Conservation (phyloP, 2,888 invertebrate species). For the Scotopteryx bipunctaria region DNA sequence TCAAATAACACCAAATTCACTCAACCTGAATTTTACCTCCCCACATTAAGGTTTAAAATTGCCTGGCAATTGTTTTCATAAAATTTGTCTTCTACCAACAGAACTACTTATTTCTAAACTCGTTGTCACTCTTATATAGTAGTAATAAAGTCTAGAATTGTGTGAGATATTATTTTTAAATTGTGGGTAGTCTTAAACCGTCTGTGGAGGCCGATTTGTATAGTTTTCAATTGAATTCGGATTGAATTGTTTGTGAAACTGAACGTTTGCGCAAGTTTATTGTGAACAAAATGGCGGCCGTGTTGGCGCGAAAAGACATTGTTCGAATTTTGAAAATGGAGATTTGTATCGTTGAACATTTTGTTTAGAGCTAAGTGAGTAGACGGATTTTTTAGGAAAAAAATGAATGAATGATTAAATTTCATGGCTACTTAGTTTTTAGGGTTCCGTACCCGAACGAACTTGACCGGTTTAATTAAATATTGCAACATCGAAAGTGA, state of each 20-base stretch:
- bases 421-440: not conserved
- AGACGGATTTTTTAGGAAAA: too few species aligned
- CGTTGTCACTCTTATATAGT: not conserved
- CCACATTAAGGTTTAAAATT: constrained; percentile 31
- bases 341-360: not conserved
- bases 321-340: constrained; percentile 30
- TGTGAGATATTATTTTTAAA: not conserved
- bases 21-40: constrained; percentile 20
- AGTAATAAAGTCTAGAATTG: constrained; percentile 5
- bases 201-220: constrained; percentile 56
- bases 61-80: not conserved
- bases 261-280: constrained; percentile 57
- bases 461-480: too few species aligned
- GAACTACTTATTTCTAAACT: not conserved
- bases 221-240: constrained; percentile 52
- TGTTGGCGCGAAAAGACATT: constrained; percentile 54
- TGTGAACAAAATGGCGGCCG: constrained; percentile 54
- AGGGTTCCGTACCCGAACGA: too few species aligned
- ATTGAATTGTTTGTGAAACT: constrained; percentile 65
- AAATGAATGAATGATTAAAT: too few species aligned
- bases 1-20: constrained; percentile 44
- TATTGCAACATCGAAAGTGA: too few species aligned
- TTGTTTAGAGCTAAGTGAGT: not conserved
- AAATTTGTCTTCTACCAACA: constrained; percentile 4
- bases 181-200: constrained; percentile 15